A percentile compares a stretch with the other conserved stretches of the same genome.
Conservation (phyloP, 2,888 invertebrate genomes). For the Dromius quadrimaculatus region DNA sequence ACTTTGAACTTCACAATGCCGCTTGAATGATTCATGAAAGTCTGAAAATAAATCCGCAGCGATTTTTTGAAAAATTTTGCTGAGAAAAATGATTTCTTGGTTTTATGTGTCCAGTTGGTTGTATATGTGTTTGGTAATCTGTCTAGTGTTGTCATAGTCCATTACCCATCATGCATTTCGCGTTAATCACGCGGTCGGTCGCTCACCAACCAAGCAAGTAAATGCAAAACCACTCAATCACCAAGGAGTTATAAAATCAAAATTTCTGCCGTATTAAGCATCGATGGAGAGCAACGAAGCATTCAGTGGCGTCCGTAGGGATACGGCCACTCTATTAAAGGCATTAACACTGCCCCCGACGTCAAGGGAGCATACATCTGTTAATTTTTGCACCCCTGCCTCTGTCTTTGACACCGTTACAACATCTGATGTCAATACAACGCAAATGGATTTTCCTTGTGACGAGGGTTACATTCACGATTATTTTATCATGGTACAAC, state of each 20-base stretch:
- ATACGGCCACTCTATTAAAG: constrained; percentile 59
- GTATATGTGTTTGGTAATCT: constrained; percentile 31
- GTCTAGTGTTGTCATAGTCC: constrained; percentile 37
- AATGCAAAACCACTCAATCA: constrained; percentile 54
- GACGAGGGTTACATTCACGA: constrained; percentile 30
- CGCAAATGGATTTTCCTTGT: constrained; percentile 12
- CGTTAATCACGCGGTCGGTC: constrained; percentile 47
- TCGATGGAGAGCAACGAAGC: constrained; percentile 43
- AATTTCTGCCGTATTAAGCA: constrained; percentile 56
- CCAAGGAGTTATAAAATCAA: constrained; percentile 57
- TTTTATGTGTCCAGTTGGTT: not conserved
- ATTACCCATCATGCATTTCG: constrained; percentile 44
- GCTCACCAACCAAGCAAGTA: not conserved
- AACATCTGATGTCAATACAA: constrained; percentile 45
- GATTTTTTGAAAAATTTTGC: too few relatives aligned
- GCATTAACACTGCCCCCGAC: constrained; percentile 67
- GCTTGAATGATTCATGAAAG: too few relatives aligned
- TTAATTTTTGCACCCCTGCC: constrained; percentile 66
- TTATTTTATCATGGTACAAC: constrained; percentile 40
- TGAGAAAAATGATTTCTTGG: too few relatives aligned
- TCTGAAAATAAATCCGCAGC: too few relatives aligned
- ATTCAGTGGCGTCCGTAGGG: constrained; percentile 56
- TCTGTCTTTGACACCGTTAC: constrained; percentile 46
- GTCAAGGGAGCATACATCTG: constrained; percentile 64
- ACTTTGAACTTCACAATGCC: too few relatives aligned